These are phyloP conservation scores for Apodemia duryi DNA, from an alignment of 2,888 invertebrate species.

Conservation along the genomic window DNA sequence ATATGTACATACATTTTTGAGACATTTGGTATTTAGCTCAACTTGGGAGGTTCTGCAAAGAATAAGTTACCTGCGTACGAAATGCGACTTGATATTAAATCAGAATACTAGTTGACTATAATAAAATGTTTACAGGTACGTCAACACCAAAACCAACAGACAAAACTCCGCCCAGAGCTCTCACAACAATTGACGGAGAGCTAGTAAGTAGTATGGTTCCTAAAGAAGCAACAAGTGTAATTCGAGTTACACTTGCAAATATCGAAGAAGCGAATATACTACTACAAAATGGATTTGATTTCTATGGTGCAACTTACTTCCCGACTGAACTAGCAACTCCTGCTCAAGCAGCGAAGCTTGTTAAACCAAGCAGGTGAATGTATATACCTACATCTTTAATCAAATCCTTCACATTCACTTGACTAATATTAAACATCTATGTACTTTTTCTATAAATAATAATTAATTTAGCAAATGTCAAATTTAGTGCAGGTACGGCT, in stretches of 20 bases:
- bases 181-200: conserved; percentile 68
- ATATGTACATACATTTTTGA: no score
- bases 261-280: conserved; percentile 88
- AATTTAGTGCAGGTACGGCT: no score
- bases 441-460: no score
- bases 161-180: conserved; percentile 57
- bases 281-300: conserved; percentile 90
- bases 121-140: conserved; percentile 46
- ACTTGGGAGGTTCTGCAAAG: no score
- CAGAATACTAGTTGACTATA: no score
- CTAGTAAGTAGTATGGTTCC: conserved; percentile 73
- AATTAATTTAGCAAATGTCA: no score
- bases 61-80: no score
- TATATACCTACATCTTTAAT: neutral
- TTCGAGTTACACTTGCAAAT: conserved; percentile 86
- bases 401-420: no score
- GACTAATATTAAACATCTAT: no score
- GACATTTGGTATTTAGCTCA: no score
- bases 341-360: conserved; percentile 80
- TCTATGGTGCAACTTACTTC: conserved; percentile 93
- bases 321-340: conserved; percentile 88
- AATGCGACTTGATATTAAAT: no score
- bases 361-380: conserved; percentile 69
- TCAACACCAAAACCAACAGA: conserved; percentile 66
- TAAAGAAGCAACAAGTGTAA: conserved; percentile 81